Evolutionary conservation across 2,888 invertebrate genomes (phyloP).

Genomic region (Trissolcus japonicus): DNA sequence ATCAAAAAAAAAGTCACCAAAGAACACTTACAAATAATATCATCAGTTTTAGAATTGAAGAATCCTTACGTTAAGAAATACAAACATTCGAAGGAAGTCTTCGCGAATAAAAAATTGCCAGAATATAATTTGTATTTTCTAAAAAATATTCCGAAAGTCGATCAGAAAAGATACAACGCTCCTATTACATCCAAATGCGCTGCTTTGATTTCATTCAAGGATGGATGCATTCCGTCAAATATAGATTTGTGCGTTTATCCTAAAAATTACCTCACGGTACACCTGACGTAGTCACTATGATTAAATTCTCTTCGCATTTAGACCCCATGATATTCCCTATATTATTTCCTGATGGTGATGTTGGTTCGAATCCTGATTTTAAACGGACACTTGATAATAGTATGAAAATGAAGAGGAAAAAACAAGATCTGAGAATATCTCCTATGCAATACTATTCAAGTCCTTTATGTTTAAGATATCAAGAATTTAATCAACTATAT

Average conservation of each 20-base stretch:
- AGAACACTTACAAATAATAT: slow-evolving; percentile 16
- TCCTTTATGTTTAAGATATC: no score
- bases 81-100: slow-evolving; percentile 22
- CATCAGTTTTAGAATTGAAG: slow-evolving; percentile 3
- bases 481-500: no score
- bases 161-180: slow-evolving; percentile 19
- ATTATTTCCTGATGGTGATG: no score
- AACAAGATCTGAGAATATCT: no score
- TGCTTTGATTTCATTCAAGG: slow-evolving; percentile 16
- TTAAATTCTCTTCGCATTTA: no score
- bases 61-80: slow-evolving; percentile 18
- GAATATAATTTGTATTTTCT: slow-evolving; percentile 20
- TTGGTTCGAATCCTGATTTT: no score
- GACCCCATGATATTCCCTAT: no score
- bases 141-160: not conserved
- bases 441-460: no score
- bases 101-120: not conserved
- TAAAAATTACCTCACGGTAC: not conserved
- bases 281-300: no score
- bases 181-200: slow-evolving; percentile 33
- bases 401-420: no score
- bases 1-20: slow-evolving; percentile 15
- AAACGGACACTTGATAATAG: no score
- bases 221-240: slow-evolving; percentile 13
- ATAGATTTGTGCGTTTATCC: slow-evolving; percentile 36